Evolutionary conservation across 1,140 invertebrate species (phyloP), one percentile per base, ranked within the genome.

Genomic region (Heliconius himera): DNA sequence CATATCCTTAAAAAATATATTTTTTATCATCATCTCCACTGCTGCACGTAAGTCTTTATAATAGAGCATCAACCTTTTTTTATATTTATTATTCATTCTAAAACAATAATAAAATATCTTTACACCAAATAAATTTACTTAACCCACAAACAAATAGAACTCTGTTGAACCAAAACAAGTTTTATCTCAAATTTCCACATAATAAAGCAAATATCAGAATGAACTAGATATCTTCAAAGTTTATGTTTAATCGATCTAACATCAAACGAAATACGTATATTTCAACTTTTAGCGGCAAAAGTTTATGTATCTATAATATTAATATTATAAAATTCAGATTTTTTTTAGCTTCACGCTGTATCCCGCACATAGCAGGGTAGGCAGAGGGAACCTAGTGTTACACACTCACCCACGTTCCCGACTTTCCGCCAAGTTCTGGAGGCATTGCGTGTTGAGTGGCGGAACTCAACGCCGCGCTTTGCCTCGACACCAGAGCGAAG

Each of bases 161-260:
- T 29, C 11, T 13, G 13, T 66, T 13, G 60, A 66, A 66, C 9
- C 60, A 29, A 66, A 66, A 66, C 60, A 66, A 26, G 26, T 16
- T 29, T 29, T 66, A 66, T 66, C 60, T 66, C 13, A 66, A 66
- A 66, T 66, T 66, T 66, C 60, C 60, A 66, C 60, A 66, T 29
- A 66, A 66, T 66, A 29, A 66, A 66, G 60, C 60, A 66, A 29
- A 29, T 66, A 66, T 66, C 26, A 16, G 26, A 29, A 66, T 16
- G 11, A 6, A 66, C 26, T 66, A 66, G 60, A 66, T 29, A 26
- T 66, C 26, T 60, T 60, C 22, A 66, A 66, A 66, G 8, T 66
- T 66, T 29, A 66, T 29, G 26, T 66, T 66, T 18, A 29, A 56
- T 56, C 54, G 8, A 56, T 56, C 60, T 66, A 13, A 66, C 3